A percentile compares a stretch with the other conserved stretches of the same genome.
Evolutionary conservation across 2,797 vertebrate species (phyloP).

Genomic region (Myotis daubentonii): DNA sequence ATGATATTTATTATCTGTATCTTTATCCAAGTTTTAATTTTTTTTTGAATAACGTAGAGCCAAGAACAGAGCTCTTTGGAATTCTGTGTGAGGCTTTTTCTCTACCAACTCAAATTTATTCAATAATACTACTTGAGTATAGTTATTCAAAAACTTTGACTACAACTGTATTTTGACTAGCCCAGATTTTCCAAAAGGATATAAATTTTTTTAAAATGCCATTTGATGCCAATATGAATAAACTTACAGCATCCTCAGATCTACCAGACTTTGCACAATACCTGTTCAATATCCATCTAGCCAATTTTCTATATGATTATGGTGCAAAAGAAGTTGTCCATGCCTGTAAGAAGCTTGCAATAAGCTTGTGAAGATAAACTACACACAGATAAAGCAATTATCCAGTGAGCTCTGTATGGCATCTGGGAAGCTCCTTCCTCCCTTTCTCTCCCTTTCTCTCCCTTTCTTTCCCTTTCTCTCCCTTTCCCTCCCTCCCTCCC

Average conservation of each 20-base stretch:
- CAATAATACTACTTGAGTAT: background rate
- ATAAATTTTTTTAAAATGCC: background rate
- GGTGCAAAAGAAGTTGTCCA: background rate
- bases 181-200: background rate
- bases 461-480: no score
- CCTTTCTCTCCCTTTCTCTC: no score
- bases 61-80: background rate
- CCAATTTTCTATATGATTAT: background rate
- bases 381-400: background rate
- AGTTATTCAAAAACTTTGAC: background rate
- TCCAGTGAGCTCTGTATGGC: background rate
- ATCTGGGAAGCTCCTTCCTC: background rate
- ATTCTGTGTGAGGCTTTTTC: background rate
- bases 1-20: background rate
- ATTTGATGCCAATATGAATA: conserved; percentile 14
- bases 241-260: background rate
- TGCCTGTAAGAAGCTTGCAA: background rate
- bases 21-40: background rate
- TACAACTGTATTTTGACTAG: background rate
- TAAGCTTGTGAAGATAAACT: conserved; percentile 3
- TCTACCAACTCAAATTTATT: background rate
- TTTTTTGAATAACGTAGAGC: background rate
- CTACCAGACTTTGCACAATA: background rate
- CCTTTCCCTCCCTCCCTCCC: no score
- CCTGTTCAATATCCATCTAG: background rate